Evolutionary conservation across 2,797 vertebrate genomes (phyloP).

Genomic region (Trichosurus vulpecula): DNA sequence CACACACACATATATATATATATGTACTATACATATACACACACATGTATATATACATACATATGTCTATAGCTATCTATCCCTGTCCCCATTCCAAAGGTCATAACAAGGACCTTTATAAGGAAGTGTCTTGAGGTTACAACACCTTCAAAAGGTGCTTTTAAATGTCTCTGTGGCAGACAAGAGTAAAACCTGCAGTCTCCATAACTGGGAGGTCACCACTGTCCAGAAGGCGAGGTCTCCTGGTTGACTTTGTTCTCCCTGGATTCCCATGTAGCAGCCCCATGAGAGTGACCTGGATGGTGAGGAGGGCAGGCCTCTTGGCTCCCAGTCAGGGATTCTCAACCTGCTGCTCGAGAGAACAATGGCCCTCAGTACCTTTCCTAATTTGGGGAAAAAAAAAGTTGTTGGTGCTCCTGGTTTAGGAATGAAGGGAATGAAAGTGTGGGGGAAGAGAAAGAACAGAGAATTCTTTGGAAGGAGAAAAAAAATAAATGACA

Average conservation of each 20-base stretch:
- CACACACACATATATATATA: no score
- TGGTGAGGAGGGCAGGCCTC: not conserved
- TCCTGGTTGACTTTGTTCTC: not conserved
- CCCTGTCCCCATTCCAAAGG: not conserved
- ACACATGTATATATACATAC: no score
- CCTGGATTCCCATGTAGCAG: not conserved
- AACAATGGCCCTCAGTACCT: not conserved
- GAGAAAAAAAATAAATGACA: not conserved
- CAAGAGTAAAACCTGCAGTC: not conserved
- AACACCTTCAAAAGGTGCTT: not conserved
- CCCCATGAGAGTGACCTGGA: not conserved
- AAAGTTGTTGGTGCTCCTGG: not conserved
- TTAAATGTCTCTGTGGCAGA: not conserved
- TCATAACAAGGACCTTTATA: not conserved
- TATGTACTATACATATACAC: no score
- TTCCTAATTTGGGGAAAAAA: conserved; percentile 53
- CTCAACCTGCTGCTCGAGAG: not conserved
- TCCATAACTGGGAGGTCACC: not conserved
- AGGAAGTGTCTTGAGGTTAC: not conserved
- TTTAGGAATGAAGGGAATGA: conserved; percentile 20
- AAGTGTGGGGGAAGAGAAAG: not conserved
- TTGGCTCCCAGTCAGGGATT: not conserved
- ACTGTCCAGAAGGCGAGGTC: not conserved
- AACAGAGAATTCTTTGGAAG: not conserved
- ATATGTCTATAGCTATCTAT: not conserved